Conservation (phyloP, 2,888 invertebrate genomes). For the Ramazzottius varieornatus region DNA sequence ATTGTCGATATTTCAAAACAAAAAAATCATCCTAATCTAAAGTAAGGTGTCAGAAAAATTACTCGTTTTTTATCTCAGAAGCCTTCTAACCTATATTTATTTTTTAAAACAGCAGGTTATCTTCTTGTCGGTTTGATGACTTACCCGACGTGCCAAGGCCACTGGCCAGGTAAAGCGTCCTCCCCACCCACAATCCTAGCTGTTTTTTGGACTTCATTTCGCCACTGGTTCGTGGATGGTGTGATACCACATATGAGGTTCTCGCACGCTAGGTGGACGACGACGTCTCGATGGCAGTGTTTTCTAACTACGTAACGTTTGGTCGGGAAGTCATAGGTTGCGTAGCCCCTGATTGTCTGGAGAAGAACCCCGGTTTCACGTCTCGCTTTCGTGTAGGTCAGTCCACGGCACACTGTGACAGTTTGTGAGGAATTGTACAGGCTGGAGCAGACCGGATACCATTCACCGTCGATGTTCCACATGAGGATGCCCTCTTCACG, state of each 20-base stretch:
- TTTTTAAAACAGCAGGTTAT: too few relatives aligned
- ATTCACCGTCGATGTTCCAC: conserved; percentile 1
- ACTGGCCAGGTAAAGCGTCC: conserved; percentile 6
- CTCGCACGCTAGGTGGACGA: background rate
- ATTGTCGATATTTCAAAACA: too few relatives aligned
- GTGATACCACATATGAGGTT: background rate
- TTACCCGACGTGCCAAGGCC: conserved; percentile 8
- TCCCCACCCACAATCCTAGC: conserved; percentile 8
- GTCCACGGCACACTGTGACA: background rate
- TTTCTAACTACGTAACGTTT: background rate
- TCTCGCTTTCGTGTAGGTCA: background rate
- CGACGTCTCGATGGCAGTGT: background rate
- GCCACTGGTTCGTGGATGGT: background rate
- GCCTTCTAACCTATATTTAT: too few relatives aligned
- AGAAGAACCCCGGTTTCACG: background rate
- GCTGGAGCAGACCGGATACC: background rate
- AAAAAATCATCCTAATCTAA: too few relatives aligned
- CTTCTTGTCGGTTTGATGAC: too few relatives aligned
- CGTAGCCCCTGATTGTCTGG: background rate
- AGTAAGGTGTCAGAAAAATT: too few relatives aligned
- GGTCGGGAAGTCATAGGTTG: background rate
- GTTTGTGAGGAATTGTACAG: conserved; percentile 1
- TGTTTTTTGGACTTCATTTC: background rate
- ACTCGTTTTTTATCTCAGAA: too few relatives aligned
- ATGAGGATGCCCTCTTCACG: background rate